phyloP scores from a whole-genome alignment of 2,888 invertebrate genomes.

The Melieria omissa region DNA sequence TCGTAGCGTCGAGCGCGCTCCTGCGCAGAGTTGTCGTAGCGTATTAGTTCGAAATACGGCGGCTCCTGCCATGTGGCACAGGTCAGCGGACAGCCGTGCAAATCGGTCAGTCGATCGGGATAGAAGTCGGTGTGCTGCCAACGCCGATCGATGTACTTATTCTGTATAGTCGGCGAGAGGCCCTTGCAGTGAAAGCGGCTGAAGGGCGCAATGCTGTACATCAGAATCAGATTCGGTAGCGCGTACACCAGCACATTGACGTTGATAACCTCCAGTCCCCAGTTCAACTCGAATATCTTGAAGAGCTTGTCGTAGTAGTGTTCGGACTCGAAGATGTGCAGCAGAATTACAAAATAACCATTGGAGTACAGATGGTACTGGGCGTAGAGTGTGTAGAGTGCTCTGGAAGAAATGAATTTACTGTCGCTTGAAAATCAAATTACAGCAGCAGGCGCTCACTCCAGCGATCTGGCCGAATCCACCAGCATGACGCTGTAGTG shows the following conservation, averaged over 20 bases:
- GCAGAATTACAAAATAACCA: constrained; percentile 46
- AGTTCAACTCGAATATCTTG: constrained; percentile 42
- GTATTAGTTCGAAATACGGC: constrained; percentile 46
- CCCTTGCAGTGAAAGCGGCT: constrained; percentile 44
- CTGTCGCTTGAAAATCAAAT: neutral
- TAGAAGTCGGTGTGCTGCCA: constrained; percentile 47
- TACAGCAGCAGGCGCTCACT: constrained; percentile 3
- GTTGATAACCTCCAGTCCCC: constrained; percentile 44
- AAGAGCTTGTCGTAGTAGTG: constrained; percentile 47
- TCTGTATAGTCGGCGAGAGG: constrained; percentile 44
- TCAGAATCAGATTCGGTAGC: constrained; percentile 41
- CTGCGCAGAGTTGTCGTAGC: neutral
- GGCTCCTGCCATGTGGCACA: constrained; percentile 50
- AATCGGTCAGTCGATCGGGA: constrained; percentile 47
- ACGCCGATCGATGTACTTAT: constrained; percentile 40
- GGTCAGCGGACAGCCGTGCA: constrained; percentile 54
- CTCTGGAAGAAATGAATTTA: constrained; percentile 28
- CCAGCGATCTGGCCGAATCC: constrained; percentile 45
- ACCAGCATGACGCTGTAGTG: constrained; percentile 49
- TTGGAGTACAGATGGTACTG: constrained; percentile 43
- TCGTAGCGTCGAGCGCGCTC: neutral
- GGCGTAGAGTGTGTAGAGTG: constrained; percentile 38
- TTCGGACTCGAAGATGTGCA: constrained; percentile 40
- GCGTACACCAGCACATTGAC: constrained; percentile 48
- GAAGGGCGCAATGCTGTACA: constrained; percentile 48